These are phyloP conservation scores for Trachymyrmex cornetzi DNA, from an alignment of 1,140 invertebrate genomes.

Conservation along the genomic window DNA sequence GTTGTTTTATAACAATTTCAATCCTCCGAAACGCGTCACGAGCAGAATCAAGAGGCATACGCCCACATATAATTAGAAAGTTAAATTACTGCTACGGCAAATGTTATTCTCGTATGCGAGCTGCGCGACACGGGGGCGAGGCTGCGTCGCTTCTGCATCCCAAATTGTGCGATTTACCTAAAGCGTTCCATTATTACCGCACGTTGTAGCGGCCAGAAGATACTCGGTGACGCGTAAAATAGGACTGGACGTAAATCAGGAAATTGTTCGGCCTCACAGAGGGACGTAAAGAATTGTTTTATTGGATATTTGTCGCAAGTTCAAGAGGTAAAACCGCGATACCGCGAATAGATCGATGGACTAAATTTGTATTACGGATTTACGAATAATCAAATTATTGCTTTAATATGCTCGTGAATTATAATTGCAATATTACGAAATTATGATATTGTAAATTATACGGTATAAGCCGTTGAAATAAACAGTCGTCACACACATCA, in stretches of 20 bases:
- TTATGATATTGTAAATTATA: slow-evolving; percentile 23
- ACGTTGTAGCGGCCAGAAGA: slow-evolving; percentile 31
- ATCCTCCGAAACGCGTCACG: slow-evolving; percentile 48
- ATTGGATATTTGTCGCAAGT: background rate
- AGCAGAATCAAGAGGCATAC: slow-evolving; percentile 63
- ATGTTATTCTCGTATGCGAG: slow-evolving; percentile 59
- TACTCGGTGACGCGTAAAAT: slow-evolving; percentile 57
- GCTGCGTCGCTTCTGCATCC: slow-evolving; percentile 55
- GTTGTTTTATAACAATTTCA: slow-evolving; percentile 62
- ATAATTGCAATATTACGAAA: background rate
- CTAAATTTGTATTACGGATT: background rate
- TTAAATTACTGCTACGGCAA: slow-evolving; percentile 62
- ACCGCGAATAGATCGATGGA: background rate
- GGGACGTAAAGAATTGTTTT: background rate
- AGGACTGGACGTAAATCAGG: slow-evolving; percentile 49
- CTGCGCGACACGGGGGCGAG: slow-evolving; percentile 40
- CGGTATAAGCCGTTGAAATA: background rate
- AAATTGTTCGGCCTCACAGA: slow-evolving; percentile 13
- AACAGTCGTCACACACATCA: background rate
- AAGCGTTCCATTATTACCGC: slow-evolving; percentile 63
- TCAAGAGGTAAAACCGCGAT: background rate
- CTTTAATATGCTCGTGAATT: background rate
- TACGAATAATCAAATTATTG: background rate
- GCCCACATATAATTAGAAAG: slow-evolving; percentile 62
- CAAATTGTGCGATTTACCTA: slow-evolving; percentile 65